These are phyloP conservation scores for Anisognathus igniventris DNA, from an alignment of 2,797 vertebrate species.

Conservation along the genomic window DNA sequence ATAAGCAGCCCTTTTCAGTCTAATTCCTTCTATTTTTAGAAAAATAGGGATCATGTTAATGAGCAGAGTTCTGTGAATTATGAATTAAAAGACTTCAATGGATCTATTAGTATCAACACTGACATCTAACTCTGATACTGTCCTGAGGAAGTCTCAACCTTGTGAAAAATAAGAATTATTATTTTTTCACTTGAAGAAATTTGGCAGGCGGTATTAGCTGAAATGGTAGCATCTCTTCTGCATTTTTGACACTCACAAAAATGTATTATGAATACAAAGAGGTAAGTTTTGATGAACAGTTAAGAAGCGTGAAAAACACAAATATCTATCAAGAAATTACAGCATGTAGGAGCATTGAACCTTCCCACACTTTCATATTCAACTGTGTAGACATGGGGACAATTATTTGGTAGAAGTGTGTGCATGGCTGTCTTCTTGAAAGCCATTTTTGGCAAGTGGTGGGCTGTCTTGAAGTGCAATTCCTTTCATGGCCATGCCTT, in stretches of 20 bases:
- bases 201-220: not conserved
- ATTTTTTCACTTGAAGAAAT: not conserved
- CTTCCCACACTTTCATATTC: fast-evolving
- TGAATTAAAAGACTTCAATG: not conserved
- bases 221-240: not conserved
- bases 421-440: not conserved
- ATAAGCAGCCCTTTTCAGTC: not conserved
- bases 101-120: not conserved
- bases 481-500: not conserved
- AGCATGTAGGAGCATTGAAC: not conserved
- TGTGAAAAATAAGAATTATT: not conserved
- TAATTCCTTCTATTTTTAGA: not conserved
- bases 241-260: not conserved
- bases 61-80: not conserved
- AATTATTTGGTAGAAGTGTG: not conserved
- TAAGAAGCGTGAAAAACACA: not conserved
- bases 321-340: not conserved
- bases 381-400: not conserved
- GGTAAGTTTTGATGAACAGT: fast-evolving
- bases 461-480: not conserved
- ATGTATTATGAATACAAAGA: not conserved
- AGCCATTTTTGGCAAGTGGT: not conserved
- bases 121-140: not conserved
- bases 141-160: not conserved
- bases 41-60: not conserved